Base-by-base conservation (phyloP, 2,797 vertebrate genomes). In the Knipowitschia caucasica region DNA sequence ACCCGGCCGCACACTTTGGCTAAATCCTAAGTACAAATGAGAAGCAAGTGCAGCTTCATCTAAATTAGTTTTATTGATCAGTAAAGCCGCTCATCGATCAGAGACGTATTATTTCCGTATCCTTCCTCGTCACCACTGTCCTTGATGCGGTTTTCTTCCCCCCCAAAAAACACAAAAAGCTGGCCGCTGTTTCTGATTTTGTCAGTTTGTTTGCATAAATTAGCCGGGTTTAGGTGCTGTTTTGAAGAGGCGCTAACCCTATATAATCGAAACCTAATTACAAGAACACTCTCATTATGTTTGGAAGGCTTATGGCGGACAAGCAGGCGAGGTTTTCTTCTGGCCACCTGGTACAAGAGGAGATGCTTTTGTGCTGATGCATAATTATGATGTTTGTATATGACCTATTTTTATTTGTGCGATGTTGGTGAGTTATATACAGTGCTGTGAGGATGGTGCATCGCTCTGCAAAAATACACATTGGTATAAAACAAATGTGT, bases 21-120 rank as follows among this genome's bases (percentile, higher is more conserved):
- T 65, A 5, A 52, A 61, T 73, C 24, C 62, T n/a, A 26, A 4
- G 10, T 30, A 38, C 59, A 42, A 54, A 66, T 21, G 40, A 50
- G 65, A 39, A 59, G 53, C 44, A 23, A 53, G 29, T 24, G 20
- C n/a, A 3, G 35, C 33, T 54, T 57, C 21, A 62, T 58, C 46
- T 51, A 68, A 78, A 78, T 76, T 1, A 65, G 56, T 27, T 64
- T 51, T 77, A 80, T 78, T 73, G 71, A 76, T 81, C 42, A 44
- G 38, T 3, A 30, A 27, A 73, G 49, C 23, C 7, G 7, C 58
- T 62, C 42, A 53, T 38, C 36, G 50, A 31, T 64, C 33, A 23
- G 36, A 69, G 34, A 27, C 25, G 39, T 54, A 67, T 65, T 66
- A 66, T 50, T 46, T 25, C 44, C 51, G 20, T 52, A 11, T 36